Conservation (phyloP, 2,888 invertebrate genomes). For the Therioaphis trifolii region DNA sequence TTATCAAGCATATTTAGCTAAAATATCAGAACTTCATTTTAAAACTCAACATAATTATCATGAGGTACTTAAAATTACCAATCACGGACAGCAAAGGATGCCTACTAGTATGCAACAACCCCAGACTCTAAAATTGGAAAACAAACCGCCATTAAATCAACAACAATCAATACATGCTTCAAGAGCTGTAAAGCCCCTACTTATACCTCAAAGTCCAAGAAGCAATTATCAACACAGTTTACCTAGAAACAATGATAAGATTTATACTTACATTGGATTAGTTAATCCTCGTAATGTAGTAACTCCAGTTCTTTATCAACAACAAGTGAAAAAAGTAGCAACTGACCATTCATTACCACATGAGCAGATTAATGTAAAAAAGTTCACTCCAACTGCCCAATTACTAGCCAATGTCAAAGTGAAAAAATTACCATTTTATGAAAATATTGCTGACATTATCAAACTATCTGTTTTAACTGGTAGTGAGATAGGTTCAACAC, state of each 20-base stretch:
- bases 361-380: not conserved
- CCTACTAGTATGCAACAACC: not conserved
- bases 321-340: not conserved
- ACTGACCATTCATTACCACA: not conserved
- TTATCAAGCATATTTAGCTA: conserved; percentile 71
- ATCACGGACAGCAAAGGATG: conserved; percentile 7
- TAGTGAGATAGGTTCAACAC: not conserved
- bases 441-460: conserved; percentile 85
- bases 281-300: conserved; percentile 16
- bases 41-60: not conserved
- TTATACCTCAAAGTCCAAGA: conserved; percentile 42
- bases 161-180: conserved; percentile 24
- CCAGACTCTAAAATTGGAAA: conserved; percentile 18
- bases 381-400: conserved; percentile 69
- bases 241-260: not conserved
- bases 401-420: conserved; percentile 91
- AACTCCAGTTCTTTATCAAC: not conserved
- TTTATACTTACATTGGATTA: conserved; percentile 15
- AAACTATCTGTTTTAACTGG: conserved; percentile 85
- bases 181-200: conserved; percentile 27
- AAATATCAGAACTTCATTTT: conserved; percentile 48
- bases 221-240: conserved; percentile 9
- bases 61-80: conserved; percentile 13
- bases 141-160: conserved; percentile 19
- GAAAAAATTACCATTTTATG: conserved; percentile 92